Percentiles rank a stretch among this genome's conserved stretches.
These are phyloP conservation scores for Hylia prasina DNA, from an alignment of 2,113 vertebrate genomes.

Conservation along the genomic window DNA sequence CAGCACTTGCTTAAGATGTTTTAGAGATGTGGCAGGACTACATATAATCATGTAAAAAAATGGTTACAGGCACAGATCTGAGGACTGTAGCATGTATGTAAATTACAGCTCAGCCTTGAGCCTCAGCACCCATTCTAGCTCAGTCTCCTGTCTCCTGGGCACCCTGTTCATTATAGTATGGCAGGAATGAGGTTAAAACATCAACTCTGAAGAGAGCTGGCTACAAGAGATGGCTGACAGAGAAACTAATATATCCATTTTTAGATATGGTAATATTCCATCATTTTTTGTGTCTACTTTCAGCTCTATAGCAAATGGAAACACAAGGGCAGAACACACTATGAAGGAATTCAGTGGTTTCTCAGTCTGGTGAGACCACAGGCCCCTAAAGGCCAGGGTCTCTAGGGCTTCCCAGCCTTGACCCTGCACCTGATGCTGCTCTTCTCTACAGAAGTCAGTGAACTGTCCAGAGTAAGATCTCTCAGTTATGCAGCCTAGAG, in stretches of 20 bases:
- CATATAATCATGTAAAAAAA: not conserved
- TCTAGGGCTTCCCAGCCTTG: not conserved
- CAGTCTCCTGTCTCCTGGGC: not conserved
- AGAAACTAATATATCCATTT: not conserved
- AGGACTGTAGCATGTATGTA: not conserved
- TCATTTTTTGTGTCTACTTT: not conserved
- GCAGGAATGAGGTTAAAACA: not conserved
- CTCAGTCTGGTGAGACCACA: not conserved
- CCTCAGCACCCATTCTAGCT: not conserved
- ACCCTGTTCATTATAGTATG: not conserved
- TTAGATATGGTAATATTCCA: not conserved
- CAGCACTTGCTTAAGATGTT: not conserved
- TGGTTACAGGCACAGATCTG: not conserved
- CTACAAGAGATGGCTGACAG: not conserved
- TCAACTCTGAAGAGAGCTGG: not conserved
- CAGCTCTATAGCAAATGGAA: not conserved
- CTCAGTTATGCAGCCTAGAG: not conserved
- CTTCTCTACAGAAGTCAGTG: not conserved
- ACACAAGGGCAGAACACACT: not conserved
- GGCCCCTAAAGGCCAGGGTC: not conserved
- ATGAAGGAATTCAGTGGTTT: not conserved
- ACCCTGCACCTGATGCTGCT: fast-evolving
- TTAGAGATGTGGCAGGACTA: not conserved
- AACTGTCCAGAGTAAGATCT: not conserved
- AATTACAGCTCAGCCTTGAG: not conserved